Base-by-base conservation (phyloP, 2,888 invertebrate genomes). In the Ophion ellenae region DNA sequence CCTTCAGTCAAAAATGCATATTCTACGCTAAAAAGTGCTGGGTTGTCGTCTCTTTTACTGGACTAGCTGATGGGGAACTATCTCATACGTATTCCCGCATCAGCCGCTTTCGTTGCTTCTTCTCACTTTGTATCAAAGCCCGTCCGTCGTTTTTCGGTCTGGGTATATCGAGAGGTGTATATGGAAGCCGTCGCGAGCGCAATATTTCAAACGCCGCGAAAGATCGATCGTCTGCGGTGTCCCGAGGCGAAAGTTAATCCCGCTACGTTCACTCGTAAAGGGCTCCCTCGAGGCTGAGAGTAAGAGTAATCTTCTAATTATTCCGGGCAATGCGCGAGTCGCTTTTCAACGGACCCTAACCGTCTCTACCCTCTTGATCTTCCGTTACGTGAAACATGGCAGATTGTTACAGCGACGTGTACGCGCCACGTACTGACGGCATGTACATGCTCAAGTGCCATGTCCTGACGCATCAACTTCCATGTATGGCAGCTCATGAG, bases 271-370 rank as follows among this genome's bases (percentile, higher is more conserved):
- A 70, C 71, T 53, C 64, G 64, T 64, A n/a, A 24, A 61, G 45
- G 36, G 66, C 64, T 63, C 80, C 71, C 77, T 59, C 74, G 80
- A 57, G 82, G 36, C 74, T 77, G 76, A 24, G 78, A 83, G 83
- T 61, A 86, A 87, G 87, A 87, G 80, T 87, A 84, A 87, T 87
- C 77, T 86, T 67, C 86, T 86, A 87, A 87, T 86, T 87, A 86
- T 87, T 84, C 86, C 83, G 70, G 83, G 74, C 73, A 79, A 79
- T 79, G 71, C 73, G 57, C 73, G 53, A 66, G 53, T 53, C 66
- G 69, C 70, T 77, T 81, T 67, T 69, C 64, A 77, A 79, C 20
- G 66, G 3, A 73, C 57, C 47, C 63, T 66, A 63, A 28, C 36
- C 67, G 53, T 67, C 66, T 75, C 45, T 75, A 63, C 14, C 66